Conservation (phyloP, 2,888 invertebrate species). For the Limnephilus lunatus region DNA sequence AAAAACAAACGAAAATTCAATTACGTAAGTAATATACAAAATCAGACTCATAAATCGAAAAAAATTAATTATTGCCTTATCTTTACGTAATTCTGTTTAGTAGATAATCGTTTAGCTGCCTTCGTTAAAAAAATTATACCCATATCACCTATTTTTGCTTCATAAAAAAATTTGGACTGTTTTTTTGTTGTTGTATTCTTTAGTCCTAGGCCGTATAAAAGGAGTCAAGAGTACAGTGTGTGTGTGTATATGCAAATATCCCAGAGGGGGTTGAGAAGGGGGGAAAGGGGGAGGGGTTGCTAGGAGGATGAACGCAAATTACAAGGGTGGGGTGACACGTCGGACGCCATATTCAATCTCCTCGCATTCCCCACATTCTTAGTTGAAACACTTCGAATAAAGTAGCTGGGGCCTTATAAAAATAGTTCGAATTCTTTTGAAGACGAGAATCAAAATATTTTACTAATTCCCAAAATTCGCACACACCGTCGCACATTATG, state of each 20-base stretch:
- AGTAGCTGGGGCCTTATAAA: constrained; percentile 33
- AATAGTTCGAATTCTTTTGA: constrained; percentile 36
- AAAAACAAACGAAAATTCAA: neutral
- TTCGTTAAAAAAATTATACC: neutral
- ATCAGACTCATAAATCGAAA: neutral
- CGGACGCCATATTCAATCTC: constrained; percentile 58
- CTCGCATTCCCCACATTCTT: constrained; percentile 33
- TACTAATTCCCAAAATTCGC: neutral
- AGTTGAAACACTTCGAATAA: constrained; percentile 36
- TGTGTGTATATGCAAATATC: constrained; percentile 56
- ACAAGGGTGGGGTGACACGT: constrained; percentile 52
- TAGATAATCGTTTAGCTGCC: neutral
- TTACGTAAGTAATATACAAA: neutral
- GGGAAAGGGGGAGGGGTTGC: constrained; percentile 4
- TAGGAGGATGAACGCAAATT: constrained; percentile 51
- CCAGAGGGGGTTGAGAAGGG: constrained; percentile 29
- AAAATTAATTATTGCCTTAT: neutral
- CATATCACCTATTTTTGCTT: neutral
- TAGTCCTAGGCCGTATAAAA: neutral
- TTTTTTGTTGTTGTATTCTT: neutral
- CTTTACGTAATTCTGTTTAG: neutral
- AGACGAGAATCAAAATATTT: neutral
- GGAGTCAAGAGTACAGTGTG: neutral
- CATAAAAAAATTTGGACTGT: neutral
- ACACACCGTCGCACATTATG: neutral